These are phyloP conservation scores for Paramisgurnus dabryanus DNA, from an alignment of 2,113 vertebrate species.

Conservation along the genomic window DNA sequence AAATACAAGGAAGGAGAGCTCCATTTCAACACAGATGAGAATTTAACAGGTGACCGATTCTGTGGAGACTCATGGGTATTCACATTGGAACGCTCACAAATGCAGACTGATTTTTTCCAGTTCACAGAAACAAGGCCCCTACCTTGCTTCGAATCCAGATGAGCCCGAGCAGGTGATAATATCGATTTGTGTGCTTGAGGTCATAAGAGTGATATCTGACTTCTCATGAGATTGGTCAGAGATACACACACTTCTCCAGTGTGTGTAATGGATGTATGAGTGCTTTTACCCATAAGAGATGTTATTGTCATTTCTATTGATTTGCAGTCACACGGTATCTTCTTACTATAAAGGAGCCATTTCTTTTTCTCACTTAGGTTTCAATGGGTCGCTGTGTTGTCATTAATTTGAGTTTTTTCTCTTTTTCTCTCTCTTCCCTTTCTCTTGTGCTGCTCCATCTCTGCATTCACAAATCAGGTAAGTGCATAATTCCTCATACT, in stretches of 20 bases:
- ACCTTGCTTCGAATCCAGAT: not conserved
- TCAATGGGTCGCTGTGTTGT: not conserved
- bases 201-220: slow-evolving; percentile 19
- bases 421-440: not conserved
- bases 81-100: not conserved
- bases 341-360: not conserved
- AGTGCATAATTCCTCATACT: slow-evolving; percentile 43
- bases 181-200: slow-evolving; percentile 36
- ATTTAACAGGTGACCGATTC: not conserved
- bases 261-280: slow-evolving; percentile 3
- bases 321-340: not conserved
- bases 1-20: not conserved
- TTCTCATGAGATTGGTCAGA: slow-evolving; percentile 8
- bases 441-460: slow-evolving; percentile 38
- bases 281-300: slow-evolving; percentile 19
- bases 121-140: not conserved
- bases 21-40: not conserved
- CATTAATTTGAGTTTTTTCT: not conserved
- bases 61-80: not conserved
- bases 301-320: slow-evolving; percentile 4
- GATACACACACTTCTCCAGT: not conserved
- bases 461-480: slow-evolving; percentile 54
- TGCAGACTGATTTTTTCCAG: not conserved
- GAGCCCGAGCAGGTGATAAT: slow-evolving; percentile 21
- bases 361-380: not conserved